Conservation (phyloP, 2,888 invertebrate genomes). For the Chrysina gloriosa region DNA sequence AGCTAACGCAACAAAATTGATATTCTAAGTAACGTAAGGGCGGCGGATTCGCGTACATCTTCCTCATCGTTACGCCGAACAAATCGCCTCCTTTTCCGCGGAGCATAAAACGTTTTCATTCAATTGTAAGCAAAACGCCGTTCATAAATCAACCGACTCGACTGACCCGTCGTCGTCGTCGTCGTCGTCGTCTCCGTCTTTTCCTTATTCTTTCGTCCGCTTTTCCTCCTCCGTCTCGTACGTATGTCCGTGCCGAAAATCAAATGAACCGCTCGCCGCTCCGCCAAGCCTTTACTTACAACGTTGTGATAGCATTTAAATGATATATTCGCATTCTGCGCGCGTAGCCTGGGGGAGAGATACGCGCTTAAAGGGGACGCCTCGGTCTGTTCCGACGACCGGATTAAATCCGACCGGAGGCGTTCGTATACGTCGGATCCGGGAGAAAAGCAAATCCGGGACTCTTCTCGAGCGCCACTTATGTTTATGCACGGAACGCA, state of each 20-base stretch:
- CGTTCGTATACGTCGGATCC: neutral
- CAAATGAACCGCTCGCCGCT: constrained; percentile 16
- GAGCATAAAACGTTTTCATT: constrained; percentile 34
- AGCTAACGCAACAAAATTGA: no score
- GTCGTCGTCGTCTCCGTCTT: neutral
- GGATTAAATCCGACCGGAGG: constrained; percentile 13
- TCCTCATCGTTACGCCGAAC: no score
- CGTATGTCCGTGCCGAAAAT: constrained; percentile 1
- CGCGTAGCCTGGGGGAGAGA: neutral
- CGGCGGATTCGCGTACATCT: no score
- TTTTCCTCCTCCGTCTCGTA: neutral
- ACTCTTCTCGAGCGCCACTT: no score
- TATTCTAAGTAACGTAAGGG: no score
- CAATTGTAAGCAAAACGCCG: constrained; percentile 31
- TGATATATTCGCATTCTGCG: constrained; percentile 13
- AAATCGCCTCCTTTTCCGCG: constrained; percentile 2
- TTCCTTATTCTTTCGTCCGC: neutral
- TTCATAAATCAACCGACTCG: constrained; percentile 20
- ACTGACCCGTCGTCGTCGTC: neutral
- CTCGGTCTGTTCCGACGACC: constrained; percentile 2
- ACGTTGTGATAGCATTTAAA: constrained; percentile 21
- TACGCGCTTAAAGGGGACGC: constrained; percentile 24
- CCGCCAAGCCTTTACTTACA: constrained; percentile 10
- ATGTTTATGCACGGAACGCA: no score
- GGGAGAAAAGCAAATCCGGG: no score